Percentiles rank a stretch among this genome's conserved stretches.
These are phyloP conservation scores for Xenopus laevis DNA, from an alignment of 2,113 vertebrate species.

Conservation along the genomic window DNA sequence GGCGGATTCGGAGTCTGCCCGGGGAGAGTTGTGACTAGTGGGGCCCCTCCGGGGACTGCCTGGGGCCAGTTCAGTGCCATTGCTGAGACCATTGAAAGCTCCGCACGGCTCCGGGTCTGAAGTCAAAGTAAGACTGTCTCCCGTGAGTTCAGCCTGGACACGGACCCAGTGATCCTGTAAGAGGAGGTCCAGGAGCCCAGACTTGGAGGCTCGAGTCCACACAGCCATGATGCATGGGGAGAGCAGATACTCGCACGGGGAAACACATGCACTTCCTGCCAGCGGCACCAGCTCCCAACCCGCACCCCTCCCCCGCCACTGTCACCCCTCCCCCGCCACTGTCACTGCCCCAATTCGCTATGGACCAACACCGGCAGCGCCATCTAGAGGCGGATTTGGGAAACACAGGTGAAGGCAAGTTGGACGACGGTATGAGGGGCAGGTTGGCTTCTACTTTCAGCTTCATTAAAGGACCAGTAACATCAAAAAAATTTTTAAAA, in stretches of 20 bases:
- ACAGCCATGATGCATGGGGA: conserved; percentile 71
- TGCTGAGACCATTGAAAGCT: conserved; percentile 76
- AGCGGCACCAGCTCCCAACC: conserved; percentile 29
- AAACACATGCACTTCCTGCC: conserved; percentile 47
- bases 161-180: conserved; percentile 92
- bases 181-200: conserved; percentile 87
- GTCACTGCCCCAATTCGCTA: conserved; percentile 3
- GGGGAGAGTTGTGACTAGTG: conserved; percentile 51
- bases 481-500: no score
- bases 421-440: no score
- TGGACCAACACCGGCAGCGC: conserved; percentile 37
- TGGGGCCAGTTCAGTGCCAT: conserved; percentile 71
- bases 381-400: neutral
- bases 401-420: no score
- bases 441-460: no score
- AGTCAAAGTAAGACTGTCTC: conserved; percentile 81
- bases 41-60: conserved; percentile 60
- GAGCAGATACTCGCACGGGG: neutral
- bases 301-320: conserved; percentile 25
- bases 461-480: no score
- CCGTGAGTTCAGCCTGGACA: conserved; percentile 83
- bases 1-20: conserved; percentile 57
- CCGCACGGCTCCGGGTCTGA: conserved; percentile 65
- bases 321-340: conserved; percentile 39
- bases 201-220: conserved; percentile 88